These are phyloP conservation scores for Hyposoter dolosus DNA, from an alignment of 2,888 invertebrate genomes.

Conservation along the genomic window DNA sequence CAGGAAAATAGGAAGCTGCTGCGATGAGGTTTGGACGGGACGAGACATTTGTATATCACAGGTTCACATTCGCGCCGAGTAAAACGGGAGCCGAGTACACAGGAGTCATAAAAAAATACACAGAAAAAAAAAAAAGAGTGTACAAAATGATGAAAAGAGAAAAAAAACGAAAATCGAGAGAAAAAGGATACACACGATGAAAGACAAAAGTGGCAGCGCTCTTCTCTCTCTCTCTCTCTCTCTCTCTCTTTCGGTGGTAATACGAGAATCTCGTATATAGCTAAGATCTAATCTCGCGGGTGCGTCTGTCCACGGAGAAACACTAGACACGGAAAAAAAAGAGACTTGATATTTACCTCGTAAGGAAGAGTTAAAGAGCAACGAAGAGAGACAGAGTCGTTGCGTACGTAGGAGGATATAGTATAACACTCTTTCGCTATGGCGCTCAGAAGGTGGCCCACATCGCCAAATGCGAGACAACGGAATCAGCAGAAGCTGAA, in stretches of 20 bases:
- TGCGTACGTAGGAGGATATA: slow-evolving; percentile 42
- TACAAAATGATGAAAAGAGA: slow-evolving; percentile 56
- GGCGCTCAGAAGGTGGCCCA: slow-evolving; percentile 44
- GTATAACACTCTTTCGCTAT: slow-evolving; percentile 51
- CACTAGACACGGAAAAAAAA: slow-evolving; percentile 78
- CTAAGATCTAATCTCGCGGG: slow-evolving; percentile 82
- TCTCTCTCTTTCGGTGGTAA: slow-evolving; percentile 75
- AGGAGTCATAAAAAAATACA: slow-evolving; percentile 69
- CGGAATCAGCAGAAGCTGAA: slow-evolving; percentile 56
- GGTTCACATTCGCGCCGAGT: slow-evolving; percentile 67
- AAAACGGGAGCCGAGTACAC: slow-evolving; percentile 79
- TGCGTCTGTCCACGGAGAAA: slow-evolving; percentile 79
- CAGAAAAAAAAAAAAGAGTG: slow-evolving; percentile 71
- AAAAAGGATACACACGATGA: slow-evolving; percentile 72
- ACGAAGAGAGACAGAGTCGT: neutral
- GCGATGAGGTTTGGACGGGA: slow-evolving; percentile 41
- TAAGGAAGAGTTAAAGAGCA: slow-evolving; percentile 27
- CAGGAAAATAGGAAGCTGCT: slow-evolving; percentile 67
- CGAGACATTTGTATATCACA: slow-evolving; percentile 31
- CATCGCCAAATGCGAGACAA: slow-evolving; percentile 48
- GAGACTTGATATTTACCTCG: slow-evolving; percentile 16
- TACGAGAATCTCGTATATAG: slow-evolving; percentile 82
- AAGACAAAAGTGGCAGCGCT: slow-evolving; percentile 57
- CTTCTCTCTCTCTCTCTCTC: slow-evolving; percentile 3
- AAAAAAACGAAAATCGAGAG: slow-evolving; percentile 55